Base-by-base conservation (phyloP, 2,888 invertebrate species). In the Odontomyia ornata region DNA sequence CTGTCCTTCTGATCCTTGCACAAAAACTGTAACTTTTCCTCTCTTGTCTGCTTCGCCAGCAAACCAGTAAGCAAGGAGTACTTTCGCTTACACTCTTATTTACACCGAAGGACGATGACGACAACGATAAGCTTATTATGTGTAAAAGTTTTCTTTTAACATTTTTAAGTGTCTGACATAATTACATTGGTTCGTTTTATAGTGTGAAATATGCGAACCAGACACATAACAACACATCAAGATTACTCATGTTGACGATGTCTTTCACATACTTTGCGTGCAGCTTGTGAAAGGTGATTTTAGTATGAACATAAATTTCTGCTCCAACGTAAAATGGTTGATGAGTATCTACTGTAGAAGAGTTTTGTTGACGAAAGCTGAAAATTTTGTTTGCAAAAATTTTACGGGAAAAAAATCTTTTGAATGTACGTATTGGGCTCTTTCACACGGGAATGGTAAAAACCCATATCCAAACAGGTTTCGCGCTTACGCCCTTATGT, bases 51-150 rank as follows among this genome's bases (percentile, higher is more conserved):
- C 13, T 18, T 4, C 13, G 15, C 52, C 52, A 15, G 15, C 15
- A 15, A 52, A 52, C 52, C 18, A 52, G 52, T 52, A 52, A 36
- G 36, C 36, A 36, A 36, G 36, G 36, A 36, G 36, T 9, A 36
- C 36, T 36, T 36, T 36, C 36, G 52, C 15, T n/a, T 52, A n/a
- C 23, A 23, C 60, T 60, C 25, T 60, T 25, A 60, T 60, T 60
- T 23, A 11, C 60, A 23, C 9, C 36, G 15, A 60, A 60, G 25
- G 27, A 47, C 30, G 47, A 69, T 47, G 69, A 46, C 56, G 57
- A 56, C 23, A n/a, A 57, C 75, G 75, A 77, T 77, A 77, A 77
- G 77, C 77, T 77, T 77, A 77, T 77, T 77, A 77, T 77, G 77
- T 77, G 75, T 52, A 67, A 77, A 77, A 77, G 60, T 77, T 77